phyloP scores from a whole-genome alignment of 2,888 invertebrate genomes.

The Trimorus sp. region DNA sequence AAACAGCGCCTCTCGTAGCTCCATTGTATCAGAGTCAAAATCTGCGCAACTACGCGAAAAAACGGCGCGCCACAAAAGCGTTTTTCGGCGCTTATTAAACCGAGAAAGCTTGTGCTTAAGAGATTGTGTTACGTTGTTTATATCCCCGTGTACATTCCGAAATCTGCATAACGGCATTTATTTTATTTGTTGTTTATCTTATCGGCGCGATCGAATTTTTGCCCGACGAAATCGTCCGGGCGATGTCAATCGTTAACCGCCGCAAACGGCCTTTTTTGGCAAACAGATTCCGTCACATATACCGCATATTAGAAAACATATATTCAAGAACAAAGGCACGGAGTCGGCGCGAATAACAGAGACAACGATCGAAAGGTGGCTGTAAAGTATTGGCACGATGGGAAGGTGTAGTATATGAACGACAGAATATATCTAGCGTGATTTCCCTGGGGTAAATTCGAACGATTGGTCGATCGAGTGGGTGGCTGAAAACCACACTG shows the following conservation, averaged over 20 bases:
- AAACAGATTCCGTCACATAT: slow-evolving; percentile 44
- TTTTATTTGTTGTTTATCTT: no score
- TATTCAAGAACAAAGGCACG: slow-evolving; percentile 50
- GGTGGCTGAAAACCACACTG: slow-evolving; percentile 81
- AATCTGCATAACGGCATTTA: no score
- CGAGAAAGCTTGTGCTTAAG: no score
- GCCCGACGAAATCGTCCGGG: background rate
- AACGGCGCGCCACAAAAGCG: no score
- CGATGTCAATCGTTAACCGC: no score
- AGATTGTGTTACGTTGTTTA: no score
- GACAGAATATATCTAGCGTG: slow-evolving; percentile 79
- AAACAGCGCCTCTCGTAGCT: no score
- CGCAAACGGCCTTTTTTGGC: background rate
- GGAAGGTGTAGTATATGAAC: slow-evolving; percentile 67
- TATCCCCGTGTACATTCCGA: no score
- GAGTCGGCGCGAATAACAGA: slow-evolving; percentile 36
- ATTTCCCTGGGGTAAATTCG: slow-evolving; percentile 80
- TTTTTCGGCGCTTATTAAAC: no score
- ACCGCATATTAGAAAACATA: slow-evolving; percentile 49
- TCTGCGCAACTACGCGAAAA: no score
- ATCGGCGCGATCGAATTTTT: background rate
- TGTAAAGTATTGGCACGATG: slow-evolving; percentile 64
- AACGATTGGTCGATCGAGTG: slow-evolving; percentile 80
- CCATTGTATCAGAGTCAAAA: no score
- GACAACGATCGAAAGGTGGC: slow-evolving; percentile 56